phyloP scores from a whole-genome alignment of 2,797 vertebrate genomes.

The Microhierax caerulescens region DNA sequence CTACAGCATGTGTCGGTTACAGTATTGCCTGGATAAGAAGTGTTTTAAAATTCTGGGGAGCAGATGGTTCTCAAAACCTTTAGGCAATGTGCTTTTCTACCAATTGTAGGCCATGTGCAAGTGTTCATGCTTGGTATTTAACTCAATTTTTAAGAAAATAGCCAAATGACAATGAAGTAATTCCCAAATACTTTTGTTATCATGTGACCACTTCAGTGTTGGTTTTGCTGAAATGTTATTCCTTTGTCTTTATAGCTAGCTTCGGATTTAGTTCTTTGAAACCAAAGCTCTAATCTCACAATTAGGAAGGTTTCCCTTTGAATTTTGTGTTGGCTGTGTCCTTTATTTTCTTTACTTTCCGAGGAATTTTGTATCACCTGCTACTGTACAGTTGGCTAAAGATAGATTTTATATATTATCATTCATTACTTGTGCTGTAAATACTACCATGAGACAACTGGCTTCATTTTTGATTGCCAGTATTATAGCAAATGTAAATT shows the following conservation, averaged over 20 bases:
- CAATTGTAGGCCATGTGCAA: neutral
- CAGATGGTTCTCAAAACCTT: conserved; percentile 18
- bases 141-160: neutral
- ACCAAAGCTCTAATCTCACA: neutral
- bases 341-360: neutral
- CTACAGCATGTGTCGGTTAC: neutral
- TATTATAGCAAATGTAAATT: neutral
- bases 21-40: neutral
- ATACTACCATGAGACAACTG: neutral
- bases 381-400: neutral
- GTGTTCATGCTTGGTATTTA: neutral
- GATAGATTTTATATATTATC: neutral
- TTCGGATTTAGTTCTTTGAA: neutral
- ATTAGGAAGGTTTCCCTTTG: neutral
- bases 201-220: neutral
- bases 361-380: neutral
- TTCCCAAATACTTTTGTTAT: neutral
- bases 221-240: neutral
- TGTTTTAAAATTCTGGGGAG: neutral
- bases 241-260: neutral
- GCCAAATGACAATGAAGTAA: neutral
- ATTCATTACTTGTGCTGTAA: neutral
- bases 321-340: neutral
- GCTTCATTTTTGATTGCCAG: neutral
- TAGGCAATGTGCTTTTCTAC: neutral